These are phyloP conservation scores for Sapayoa aenigma DNA, from an alignment of 2,113 vertebrate genomes.

Conservation along the genomic window DNA sequence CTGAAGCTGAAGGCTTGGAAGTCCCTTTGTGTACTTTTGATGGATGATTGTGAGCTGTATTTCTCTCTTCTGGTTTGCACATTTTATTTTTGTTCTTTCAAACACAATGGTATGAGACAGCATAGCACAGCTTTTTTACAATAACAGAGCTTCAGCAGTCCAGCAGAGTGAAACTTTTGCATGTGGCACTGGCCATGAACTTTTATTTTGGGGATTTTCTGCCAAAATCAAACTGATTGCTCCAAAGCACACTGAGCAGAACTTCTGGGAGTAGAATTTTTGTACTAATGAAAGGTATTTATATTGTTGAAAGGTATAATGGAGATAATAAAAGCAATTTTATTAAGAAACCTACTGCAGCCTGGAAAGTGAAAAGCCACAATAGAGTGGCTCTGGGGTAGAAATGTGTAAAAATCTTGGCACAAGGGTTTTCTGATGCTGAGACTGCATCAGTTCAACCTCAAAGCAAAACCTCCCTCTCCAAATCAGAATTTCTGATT, in stretches of 20 bases:
- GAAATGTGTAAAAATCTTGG: neutral
- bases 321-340: neutral
- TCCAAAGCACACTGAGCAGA: accelerated
- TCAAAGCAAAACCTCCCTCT: neutral
- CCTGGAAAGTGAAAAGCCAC: neutral
- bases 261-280: neutral
- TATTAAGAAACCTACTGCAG: neutral
- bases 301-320: neutral
- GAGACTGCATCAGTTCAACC: neutral
- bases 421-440: neutral
- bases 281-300: neutral
- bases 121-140: neutral
- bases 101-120: neutral
- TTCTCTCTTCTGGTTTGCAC: neutral
- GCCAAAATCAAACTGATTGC: neutral
- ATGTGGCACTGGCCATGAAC: neutral
- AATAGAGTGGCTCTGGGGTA: neutral
- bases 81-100: neutral
- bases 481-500: neutral
- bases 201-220: neutral
- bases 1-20: neutral
- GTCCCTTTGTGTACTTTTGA: neutral
- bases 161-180: neutral
- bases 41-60: neutral
- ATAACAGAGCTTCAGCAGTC: neutral